A percentile compares a stretch with the other conserved stretches of the same genome.
Evolutionary conservation across 1,140 invertebrate genomes (phyloP).

Genomic region (Neomicropteryx cornuta): DNA sequence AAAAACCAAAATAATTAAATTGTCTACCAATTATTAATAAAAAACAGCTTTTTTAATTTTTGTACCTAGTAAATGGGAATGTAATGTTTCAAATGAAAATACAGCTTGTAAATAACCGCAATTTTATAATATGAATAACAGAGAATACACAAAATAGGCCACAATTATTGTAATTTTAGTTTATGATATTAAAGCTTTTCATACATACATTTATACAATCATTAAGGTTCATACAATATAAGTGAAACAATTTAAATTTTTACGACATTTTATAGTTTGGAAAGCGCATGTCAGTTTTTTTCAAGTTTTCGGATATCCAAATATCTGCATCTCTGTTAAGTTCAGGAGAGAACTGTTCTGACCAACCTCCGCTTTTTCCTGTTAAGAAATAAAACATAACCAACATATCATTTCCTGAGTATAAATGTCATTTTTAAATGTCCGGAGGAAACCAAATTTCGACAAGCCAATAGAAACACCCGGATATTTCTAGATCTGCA

Average conservation of each 20-base stretch:
- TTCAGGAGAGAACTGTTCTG: slow-evolving; percentile 47
- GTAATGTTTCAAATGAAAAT: too few relatives aligned
- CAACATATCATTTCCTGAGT: too few relatives aligned
- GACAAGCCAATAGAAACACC: neutral
- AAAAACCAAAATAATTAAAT: neutral
- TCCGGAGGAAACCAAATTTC: too few relatives aligned
- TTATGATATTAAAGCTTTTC: too few relatives aligned
- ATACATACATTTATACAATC: too few relatives aligned
- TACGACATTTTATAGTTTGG: slow-evolving; percentile 30
- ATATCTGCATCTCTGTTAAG: slow-evolving; percentile 43
- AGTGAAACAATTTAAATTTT: too few relatives aligned
- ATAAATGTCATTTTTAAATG: too few relatives aligned
- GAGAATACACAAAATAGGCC: too few relatives aligned
- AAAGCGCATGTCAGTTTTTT: slow-evolving; percentile 42
- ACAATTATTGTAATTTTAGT: too few relatives aligned
- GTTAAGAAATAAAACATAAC: slow-evolving; percentile 5
- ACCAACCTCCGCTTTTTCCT: slow-evolving; percentile 52
- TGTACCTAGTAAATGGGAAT: neutral
- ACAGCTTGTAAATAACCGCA: too few relatives aligned
- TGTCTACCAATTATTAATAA: slow-evolving; percentile 2
- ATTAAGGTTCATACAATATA: too few relatives aligned
- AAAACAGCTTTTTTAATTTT: neutral
- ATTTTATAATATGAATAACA: too few relatives aligned
- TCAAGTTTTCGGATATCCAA: slow-evolving; percentile 51
- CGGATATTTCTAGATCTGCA: neutral